A percentile compares a stretch with the other conserved stretches of the same genome.
Evolutionary conservation across 2,888 invertebrate species (phyloP).

Genomic region (Lymantria monacha): DNA sequence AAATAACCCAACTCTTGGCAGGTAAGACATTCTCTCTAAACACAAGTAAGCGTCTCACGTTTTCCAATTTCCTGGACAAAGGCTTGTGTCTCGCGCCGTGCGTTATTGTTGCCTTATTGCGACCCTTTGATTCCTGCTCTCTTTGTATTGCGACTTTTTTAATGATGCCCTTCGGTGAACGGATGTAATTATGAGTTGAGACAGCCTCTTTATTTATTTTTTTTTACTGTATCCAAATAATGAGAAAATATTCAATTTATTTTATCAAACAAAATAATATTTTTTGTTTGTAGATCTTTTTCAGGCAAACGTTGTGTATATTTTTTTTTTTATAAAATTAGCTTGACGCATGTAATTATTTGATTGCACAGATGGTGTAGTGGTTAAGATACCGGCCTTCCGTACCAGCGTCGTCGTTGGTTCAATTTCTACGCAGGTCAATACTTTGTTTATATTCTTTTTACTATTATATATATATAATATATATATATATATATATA

Average conservation of each 20-base stretch:
- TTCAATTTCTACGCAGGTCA: no score
- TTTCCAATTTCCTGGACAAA: constrained; percentile 41
- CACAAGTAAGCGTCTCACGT: constrained; percentile 36
- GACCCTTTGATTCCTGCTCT: constrained; percentile 17
- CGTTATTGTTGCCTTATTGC: constrained; percentile 31
- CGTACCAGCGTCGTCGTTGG: no score
- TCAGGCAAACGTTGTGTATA: background rate
- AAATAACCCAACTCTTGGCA: constrained; percentile 18
- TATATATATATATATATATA: no score
- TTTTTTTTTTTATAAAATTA: no score
- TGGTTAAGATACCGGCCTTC: no score
- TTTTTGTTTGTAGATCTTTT: background rate
- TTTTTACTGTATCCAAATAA: background rate
- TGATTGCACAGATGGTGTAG: no score
- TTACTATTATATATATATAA: no score
- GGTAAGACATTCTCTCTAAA: constrained; percentile 20
- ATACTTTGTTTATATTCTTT: no score
- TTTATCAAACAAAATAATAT: background rate
- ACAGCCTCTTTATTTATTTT: background rate
- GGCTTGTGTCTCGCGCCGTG: constrained; percentile 23
- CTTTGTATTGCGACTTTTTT: constrained; percentile 11
- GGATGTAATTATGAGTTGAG: constrained; percentile 4
- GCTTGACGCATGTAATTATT: no score
- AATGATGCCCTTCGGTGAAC: constrained; percentile 13
- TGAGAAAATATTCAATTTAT: background rate